phyloP scores from a whole-genome alignment of 2,888 invertebrate species.

The Liposcelis brunnea region DNA sequence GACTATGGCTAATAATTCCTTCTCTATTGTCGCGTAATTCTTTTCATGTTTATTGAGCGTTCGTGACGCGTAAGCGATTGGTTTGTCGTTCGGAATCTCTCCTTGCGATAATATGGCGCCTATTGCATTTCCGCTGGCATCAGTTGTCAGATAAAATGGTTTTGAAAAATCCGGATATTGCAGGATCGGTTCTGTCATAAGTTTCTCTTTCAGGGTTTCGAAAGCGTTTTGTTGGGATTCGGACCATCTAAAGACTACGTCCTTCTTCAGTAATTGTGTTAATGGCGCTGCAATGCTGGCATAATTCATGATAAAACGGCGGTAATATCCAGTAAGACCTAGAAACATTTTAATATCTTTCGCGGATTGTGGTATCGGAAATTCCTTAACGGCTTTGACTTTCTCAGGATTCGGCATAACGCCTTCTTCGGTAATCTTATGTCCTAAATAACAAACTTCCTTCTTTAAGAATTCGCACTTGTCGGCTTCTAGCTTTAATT shows the following conservation, averaged over 20 bases:
- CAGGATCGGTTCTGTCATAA: background rate
- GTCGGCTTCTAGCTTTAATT: constrained; percentile 16
- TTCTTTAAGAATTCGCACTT: constrained; percentile 16
- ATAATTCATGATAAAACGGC: constrained; percentile 16
- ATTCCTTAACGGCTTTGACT: constrained; percentile 15
- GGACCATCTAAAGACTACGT: too few relatives aligned
- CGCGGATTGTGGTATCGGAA: constrained; percentile 15
- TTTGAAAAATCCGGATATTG: background rate
- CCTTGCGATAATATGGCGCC: background rate
- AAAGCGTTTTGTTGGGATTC: too few relatives aligned
- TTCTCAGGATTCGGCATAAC: constrained; percentile 17
- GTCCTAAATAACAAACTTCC: constrained; percentile 16
- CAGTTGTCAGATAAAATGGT: background rate
- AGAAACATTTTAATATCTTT: constrained; percentile 17
- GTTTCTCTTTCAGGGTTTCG: too few relatives aligned
- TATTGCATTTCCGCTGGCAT: background rate
- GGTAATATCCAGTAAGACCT: constrained; percentile 16
- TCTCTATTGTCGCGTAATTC: constrained; percentile 22
- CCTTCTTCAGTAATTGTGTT: background rate
- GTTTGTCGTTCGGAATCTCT: constrained; percentile 16
- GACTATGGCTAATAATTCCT: constrained; percentile 23
- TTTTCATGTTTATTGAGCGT: constrained; percentile 20
- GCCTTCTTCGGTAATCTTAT: constrained; percentile 14
- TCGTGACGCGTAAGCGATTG: constrained; percentile 21
- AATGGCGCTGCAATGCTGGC: constrained; percentile 14